These are phyloP conservation scores for Oxygymnocypris stewartii DNA, from an alignment of 2,113 vertebrate genomes.

Conservation along the genomic window DNA sequence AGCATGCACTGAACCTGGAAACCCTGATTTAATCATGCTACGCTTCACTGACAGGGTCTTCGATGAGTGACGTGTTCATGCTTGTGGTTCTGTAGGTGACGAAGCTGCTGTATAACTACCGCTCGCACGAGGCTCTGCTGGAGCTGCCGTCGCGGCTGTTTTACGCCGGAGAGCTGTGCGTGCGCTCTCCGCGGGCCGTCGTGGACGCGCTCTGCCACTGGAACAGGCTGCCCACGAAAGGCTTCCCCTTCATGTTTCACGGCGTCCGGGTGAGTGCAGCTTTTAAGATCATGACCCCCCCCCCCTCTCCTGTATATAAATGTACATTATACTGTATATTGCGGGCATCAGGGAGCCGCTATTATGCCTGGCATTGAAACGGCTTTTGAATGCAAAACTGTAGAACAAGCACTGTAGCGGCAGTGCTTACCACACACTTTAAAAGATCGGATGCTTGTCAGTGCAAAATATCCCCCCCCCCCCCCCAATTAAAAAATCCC, in stretches of 20 bases:
- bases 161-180: conserved; percentile 84
- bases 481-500: too few species aligned
- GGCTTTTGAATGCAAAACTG: too few species aligned
- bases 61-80: neutral
- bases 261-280: conserved; percentile 81
- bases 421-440: too few species aligned
- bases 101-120: conserved; percentile 92
- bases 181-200: conserved; percentile 74
- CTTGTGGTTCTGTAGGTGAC: conserved; percentile 78
- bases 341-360: too few species aligned
- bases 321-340: too few species aligned
- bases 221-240: conserved; percentile 83
- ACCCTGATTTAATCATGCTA: neutral
- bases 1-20: neutral
- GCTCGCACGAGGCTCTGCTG: conserved; percentile 85
- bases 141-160: conserved; percentile 87
- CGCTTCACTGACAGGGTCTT: neutral
- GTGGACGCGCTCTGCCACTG: conserved; percentile 83
- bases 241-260: conserved; percentile 91
- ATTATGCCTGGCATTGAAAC: too few species aligned
- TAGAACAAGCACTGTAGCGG: too few species aligned
- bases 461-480: too few species aligned
- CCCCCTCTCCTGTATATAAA: too few species aligned
- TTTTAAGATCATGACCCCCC: too few species aligned
- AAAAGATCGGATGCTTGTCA: too few species aligned